phyloP scores from a whole-genome alignment of 2,797 vertebrate species.

The Bradypodion ventrale region DNA sequence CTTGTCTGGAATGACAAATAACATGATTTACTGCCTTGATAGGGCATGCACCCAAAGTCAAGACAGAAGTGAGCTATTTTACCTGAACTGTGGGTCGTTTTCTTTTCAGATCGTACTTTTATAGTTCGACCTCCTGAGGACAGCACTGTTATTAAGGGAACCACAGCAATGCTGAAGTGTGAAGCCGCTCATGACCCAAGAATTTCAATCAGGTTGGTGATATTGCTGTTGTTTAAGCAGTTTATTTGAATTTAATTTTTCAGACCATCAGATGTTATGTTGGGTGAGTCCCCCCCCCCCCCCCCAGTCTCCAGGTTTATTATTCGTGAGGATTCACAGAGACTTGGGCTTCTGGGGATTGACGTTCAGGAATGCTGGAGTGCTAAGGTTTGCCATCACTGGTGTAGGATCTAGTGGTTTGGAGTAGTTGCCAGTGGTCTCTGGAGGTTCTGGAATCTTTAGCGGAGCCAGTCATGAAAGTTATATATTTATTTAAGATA shows the following conservation, averaged over 20 bases:
- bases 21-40: background rate
- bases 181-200: conserved; percentile 87
- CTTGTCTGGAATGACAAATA: conserved; percentile 31
- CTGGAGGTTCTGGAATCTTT: no score
- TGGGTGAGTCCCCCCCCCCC: conserved; percentile 23
- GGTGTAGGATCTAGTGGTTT: no score
- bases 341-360: no score
- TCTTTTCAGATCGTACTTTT: conserved; percentile 84
- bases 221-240: background rate
- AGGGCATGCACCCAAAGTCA: background rate
- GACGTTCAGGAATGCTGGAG: no score
- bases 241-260: conserved; percentile 48
- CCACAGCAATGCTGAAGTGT: conserved; percentile 86
- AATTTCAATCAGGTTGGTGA: conserved; percentile 82
- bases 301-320: no score
- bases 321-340: no score
- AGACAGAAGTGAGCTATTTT: conserved; percentile 29
- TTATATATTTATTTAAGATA: background rate
- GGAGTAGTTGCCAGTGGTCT: background rate
- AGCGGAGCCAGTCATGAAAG: background rate
- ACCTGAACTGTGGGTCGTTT: conserved; percentile 51
- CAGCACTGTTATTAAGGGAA: conserved; percentile 93
- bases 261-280: background rate
- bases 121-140: conserved; percentile 87
- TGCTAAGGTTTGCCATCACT: no score